Evolutionary conservation across 2,888 invertebrate species (phyloP), one percentile per base, ranked within the genome.

Genomic region (Monochamus alternatus): DNA sequence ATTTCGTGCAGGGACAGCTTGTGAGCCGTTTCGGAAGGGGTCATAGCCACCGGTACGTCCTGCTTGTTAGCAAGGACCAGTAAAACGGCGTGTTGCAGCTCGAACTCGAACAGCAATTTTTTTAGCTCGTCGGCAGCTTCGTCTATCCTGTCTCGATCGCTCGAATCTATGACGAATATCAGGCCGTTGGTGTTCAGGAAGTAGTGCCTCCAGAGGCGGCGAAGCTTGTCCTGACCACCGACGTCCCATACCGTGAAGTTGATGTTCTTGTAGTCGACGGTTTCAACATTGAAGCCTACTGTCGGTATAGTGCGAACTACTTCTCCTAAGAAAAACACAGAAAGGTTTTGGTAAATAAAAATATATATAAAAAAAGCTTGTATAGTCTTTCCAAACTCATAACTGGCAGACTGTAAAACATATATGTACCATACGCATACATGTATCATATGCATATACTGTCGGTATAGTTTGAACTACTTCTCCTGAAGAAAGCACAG

Each of bases 161-260:
- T 97, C 58, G 97, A 97, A 89, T 98, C 98, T 7, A 98, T 96
- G 51, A 98, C 98, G 89, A 97, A 98, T 84, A 98, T 98, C 62
- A 98, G 91, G 66, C 97, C 98, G 89, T 97, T 95, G 3, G 98
- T 98, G 87, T 98, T 97, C 89, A 98, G 98, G 88, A 97, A 98
- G 87, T 98, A 98, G 88, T 98, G 98, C 87, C 98, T 94, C 98
- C 98, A 98, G 66, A 98, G 90, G 0, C 98, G 97, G 80, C 98
- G 92, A 85, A 98, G 98, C 91, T 98, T 98, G 88, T 97, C 97
- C 89, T 98, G 98, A 78, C 98, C 98, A 86, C 98, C 98, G 75
- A 98, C 98, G 89, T 98, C 98, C 98, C 98, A 98, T 9, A 98
- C 98, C 22, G 98, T 98, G 88, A 98, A 98, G 87, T 96, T 96